Base-by-base conservation (phyloP, 2,797 vertebrate genomes). In the Cynodonichthys magdalenae region DNA sequence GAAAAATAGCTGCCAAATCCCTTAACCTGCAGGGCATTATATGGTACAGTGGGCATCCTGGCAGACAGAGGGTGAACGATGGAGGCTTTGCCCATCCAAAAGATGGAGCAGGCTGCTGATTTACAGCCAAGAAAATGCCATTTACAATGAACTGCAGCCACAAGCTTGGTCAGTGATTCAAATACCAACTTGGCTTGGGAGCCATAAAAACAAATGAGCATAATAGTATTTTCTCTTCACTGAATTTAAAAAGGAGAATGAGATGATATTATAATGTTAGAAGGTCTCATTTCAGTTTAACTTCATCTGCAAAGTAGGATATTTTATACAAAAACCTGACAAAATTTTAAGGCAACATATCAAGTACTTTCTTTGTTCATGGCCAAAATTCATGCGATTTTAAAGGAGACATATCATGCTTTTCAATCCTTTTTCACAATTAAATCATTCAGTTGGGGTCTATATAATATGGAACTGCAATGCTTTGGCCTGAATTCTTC, bases 1-100 rank as follows among this genome's bases (percentile, higher is more conserved):
- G 60, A 71, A 17, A 69, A 71, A 55, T 34, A 74, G 69, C 74
- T 82, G 85, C 85, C 86, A 88, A 87, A 81, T 45, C 71, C 10
- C 3, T 24, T 52, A 58, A 85, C 75, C 82, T 83, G 77, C 70
- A 74, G 75, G 71, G 71, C 69, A 80, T 74, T 77, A 66, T 80
- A 61, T 75, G 59, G 55, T 72, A 70, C 63, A 79, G 71, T 76
- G 78, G 69, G 77, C 51, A 49, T 19, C 55, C 62, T 80, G 67
- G 65, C 77, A 81, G 55, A 74, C 29, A 64, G 53, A 81, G 59
- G 62, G 59, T 11, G 5, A 70, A 59, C 20, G 24, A 69, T 74
- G 56, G 66, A 75, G 55, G 70, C 65, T 62, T 73, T 72, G 69
- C 34, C 69, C 67, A 73, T 71, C 69, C 59, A 77, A 66, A 80